Base-by-base conservation (phyloP, 2,113 vertebrate species). In the Chaetura pelagica region DNA sequence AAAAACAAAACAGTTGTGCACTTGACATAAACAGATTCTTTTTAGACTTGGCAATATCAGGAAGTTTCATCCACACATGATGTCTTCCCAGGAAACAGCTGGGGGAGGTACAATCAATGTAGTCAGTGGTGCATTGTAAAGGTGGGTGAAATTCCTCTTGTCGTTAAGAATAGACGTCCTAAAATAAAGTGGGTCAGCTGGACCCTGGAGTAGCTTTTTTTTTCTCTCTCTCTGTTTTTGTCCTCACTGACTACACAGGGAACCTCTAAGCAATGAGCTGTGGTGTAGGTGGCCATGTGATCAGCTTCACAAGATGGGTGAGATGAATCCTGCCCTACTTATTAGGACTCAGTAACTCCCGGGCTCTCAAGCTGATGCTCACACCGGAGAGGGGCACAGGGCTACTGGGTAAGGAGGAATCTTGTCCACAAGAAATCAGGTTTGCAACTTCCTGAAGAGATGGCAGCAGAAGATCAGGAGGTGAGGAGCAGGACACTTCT, bases 11-110 rank as follows among this genome's bases (percentile, higher is more conserved):
- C 79, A 13, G 19, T 49, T 38, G 16, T 48, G 62, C 18, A 8
- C 32, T 89, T 82, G 84, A 83, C 87, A 90, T 84, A 23, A 73
- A 62, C 52, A 94, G 87, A 91, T 79, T 83, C 44, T 72, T 84
- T 93, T 94, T 88, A 15, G 30, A 66, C 40, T 69, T 69, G 40
- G 68, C 66, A 90, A 83, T 83, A 30, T 58, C 51, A 96, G 42
- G 40, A 87, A 51, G 30, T 89, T 92, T 61, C 42, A 55, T 35
- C 64, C 74, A 26, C 0, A 0, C 77, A 71, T 81, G 84, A 27
- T 96, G 35, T 46, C 76, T 91, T 91, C 73, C 46, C 48, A 42
- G n/a, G 66, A 71, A 89, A 69, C n/a, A 26, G 29, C 84, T 91
- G 52, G 29, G 61, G 84, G 48, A 90, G 78, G 46, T 59, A 42